Evolutionary conservation across 2,113 vertebrate species (phyloP).

Genomic region (Pterocles burchelli): DNA sequence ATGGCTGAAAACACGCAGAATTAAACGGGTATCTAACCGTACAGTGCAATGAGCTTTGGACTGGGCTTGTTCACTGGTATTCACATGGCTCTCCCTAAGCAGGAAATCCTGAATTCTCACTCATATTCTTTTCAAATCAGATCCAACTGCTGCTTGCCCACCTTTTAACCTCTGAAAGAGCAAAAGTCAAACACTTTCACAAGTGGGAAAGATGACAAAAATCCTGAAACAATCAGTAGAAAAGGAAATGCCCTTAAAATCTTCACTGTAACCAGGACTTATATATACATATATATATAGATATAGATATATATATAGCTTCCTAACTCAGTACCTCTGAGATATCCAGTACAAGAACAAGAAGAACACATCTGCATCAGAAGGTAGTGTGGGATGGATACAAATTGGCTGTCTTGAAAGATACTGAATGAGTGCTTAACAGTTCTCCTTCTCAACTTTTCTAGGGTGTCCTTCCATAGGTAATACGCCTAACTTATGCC

Average conservation of each 20-base stretch:
- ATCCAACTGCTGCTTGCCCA: conserved; percentile 2
- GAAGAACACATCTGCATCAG: background rate
- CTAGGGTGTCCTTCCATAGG: background rate
- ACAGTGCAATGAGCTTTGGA: background rate
- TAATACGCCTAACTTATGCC: background rate
- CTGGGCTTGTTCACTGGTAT: background rate
- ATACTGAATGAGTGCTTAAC: background rate
- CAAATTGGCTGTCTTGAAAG: background rate
- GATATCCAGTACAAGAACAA: background rate
- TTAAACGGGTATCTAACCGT: background rate
- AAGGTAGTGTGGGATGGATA: background rate
- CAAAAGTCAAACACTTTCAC: background rate
- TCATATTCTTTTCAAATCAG: background rate
- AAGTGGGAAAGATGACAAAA: background rate
- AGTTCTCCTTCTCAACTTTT: background rate
- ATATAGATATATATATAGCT: background rate
- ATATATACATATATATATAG: background rate
- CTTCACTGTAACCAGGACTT: background rate
- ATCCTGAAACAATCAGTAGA: background rate
- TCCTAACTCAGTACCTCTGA: background rate
- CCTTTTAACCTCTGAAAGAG: conserved; percentile 37
- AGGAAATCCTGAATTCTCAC: conserved; percentile 33
- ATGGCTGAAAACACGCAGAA: background rate
- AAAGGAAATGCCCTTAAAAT: background rate
- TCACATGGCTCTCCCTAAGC: background rate